Evolutionary conservation across 2,113 vertebrate species (phyloP).

Genomic region (Psettodes erumei): DNA sequence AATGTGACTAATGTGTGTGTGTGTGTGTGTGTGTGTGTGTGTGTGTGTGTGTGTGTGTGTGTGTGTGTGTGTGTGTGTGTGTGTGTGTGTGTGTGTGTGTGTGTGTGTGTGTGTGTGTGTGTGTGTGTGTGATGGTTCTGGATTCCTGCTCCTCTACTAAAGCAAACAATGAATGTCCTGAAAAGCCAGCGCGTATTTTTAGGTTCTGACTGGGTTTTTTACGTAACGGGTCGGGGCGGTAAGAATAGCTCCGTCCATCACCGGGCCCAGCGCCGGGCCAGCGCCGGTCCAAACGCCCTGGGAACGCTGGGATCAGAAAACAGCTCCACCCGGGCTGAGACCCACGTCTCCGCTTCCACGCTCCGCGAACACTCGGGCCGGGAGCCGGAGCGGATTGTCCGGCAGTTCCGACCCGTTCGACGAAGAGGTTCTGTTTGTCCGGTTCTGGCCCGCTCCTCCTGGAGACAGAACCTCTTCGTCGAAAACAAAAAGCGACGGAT

Average conservation of each 20-base stretch:
- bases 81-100: background rate
- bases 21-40: background rate
- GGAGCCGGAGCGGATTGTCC: too few relatives aligned
- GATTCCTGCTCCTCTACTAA: conserved; percentile 62
- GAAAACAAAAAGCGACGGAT: too few relatives aligned
- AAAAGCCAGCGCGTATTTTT: conserved; percentile 76
- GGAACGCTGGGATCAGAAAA: conserved; percentile 69
- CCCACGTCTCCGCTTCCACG: conserved; percentile 28
- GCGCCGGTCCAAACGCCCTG: conserved; percentile 66
- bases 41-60: background rate
- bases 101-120: background rate
- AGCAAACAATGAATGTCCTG: conserved; percentile 74
- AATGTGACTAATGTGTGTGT: conserved; percentile 49
- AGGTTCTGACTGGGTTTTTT: conserved; percentile 74
- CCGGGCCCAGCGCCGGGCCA: conserved; percentile 38
- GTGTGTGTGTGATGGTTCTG: conserved; percentile 32
- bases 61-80: background rate
- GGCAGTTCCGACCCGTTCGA: too few relatives aligned
- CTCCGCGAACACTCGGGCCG: too few relatives aligned
- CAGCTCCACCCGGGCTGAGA: conserved; percentile 20
- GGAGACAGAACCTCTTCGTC: too few relatives aligned
- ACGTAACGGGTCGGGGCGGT: conserved; percentile 68
- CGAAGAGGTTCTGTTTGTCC: too few relatives aligned
- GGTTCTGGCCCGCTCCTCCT: too few relatives aligned
- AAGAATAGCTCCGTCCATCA: conserved; percentile 80